Evolutionary conservation across 2,888 invertebrate genomes (phyloP), one percentile per base, ranked within the genome.

Genomic region (Venustoraphidia nigricollis): DNA sequence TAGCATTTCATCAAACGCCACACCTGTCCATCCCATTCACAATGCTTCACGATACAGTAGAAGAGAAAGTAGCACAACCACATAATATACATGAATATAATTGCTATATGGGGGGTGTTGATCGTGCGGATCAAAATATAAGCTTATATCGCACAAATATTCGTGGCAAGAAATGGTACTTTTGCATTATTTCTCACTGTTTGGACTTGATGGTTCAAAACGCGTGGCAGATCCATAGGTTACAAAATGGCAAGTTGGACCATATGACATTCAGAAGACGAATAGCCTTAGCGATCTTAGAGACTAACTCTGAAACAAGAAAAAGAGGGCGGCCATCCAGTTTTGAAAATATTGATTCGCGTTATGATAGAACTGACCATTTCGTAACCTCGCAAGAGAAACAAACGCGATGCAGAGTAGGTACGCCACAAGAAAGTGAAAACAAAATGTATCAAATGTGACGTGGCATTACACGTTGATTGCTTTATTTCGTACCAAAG

Each of bases 151-250:
- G 35, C 34, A 34, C 34, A 34, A 39, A 45, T 14, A 39, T 46
- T n/a, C 17, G 46, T 8, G 46, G 46, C 9, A 46, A 46, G 34
- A 46, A 46, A 37, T 45, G 27, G 45, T 39, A 39, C 14, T 45
- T 38, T 10, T 38, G 13, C 17, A 34, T 45, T 11, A 34, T 45
- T 27, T 27, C 27, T 5, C 27, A 46, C 14, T 38, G 38, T 39
- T 39, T 45, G n/a, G 41, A 46, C 41, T 10, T 41, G 27, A 35
- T 35, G 8, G 46, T 8, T 17, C 34, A 46, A 41, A 46, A 46
- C 36, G 41, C 40, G 34, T 46, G 41, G 46, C 46, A 46, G 35
- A 39, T 45, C 10, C 46, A 46, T 10, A 39, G 11, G 13, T 8
- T 39, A n/a, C 40, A 46, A 10, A 36, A 34, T 9, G 41, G 46